A percentile compares a stretch with the other conserved stretches of the same genome.
These are phyloP conservation scores for crab-eating macaque (Macaca fascicularis) DNA, from an alignment of 2,113 vertebrate genomes.

Conservation along the genomic window DNA sequence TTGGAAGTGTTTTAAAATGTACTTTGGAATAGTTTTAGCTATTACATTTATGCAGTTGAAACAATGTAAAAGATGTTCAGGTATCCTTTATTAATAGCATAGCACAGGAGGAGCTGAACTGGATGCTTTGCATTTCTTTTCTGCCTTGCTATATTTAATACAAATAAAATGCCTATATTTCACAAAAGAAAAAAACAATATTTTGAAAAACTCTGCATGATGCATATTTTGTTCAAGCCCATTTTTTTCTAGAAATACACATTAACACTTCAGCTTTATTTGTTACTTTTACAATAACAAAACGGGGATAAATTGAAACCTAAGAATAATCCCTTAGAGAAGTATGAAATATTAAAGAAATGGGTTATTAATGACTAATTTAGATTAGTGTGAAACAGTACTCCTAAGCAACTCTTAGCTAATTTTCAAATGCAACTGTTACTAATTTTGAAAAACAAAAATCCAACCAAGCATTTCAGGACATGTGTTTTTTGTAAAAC, in stretches of 20 bases:
- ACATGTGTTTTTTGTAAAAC: not conserved
- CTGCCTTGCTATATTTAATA: not conserved
- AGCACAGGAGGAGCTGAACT: not conserved
- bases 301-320: not conserved
- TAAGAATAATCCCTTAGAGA: slow-evolving; percentile 15
- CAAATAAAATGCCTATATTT: not conserved
- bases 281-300: slow-evolving; percentile 13
- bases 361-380: slow-evolving; percentile 10
- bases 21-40: not conserved
- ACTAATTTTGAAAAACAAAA: slow-evolving; percentile 27
- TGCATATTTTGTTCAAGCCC: not conserved
- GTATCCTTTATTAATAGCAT: not conserved
- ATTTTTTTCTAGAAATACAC: not conserved
- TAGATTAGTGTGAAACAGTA: not conserved
- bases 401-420: not conserved
- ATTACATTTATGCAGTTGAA: not conserved
- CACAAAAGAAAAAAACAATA: not conserved
- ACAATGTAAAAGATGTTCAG: not conserved
- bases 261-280: not conserved
- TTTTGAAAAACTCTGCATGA: not conserved
- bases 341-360: slow-evolving; percentile 29
- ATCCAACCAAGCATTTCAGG: not conserved
- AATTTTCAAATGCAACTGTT: not conserved
- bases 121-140: not conserved
- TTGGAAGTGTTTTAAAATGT: not conserved